Evolutionary conservation across 2,888 invertebrate genomes (phyloP).

Genomic region (Cephalotes varians): DNA sequence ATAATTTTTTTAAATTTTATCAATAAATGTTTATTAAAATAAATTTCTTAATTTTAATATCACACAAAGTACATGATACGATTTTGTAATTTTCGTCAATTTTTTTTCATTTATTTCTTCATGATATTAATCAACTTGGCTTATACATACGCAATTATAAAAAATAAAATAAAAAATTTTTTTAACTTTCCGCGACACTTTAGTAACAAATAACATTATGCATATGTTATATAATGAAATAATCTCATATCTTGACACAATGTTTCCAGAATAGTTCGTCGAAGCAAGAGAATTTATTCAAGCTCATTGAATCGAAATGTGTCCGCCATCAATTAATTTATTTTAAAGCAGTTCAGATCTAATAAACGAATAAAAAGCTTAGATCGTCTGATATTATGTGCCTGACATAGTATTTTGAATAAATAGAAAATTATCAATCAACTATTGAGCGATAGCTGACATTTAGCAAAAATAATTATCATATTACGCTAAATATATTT

Average conservation of each 20-base stretch:
- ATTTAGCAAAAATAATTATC: background rate
- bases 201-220: background rate
- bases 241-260: background rate
- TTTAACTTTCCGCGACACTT: background rate
- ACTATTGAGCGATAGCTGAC: background rate
- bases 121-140: background rate
- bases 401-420: background rate
- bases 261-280: background rate
- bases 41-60: background rate
- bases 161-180: background rate
- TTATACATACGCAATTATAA: background rate
- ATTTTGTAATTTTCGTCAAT: no score
- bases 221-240: background rate
- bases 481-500: no score
- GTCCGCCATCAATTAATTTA: conserved; percentile 55
- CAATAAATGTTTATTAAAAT: background rate
- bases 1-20: background rate
- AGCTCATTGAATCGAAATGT: conserved; percentile 58
- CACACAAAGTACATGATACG: background rate
- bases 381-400: conserved; percentile 55
- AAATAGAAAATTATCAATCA: background rate
- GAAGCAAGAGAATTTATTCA: background rate
- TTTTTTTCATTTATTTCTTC: background rate
- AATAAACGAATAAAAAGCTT: conserved; percentile 58
- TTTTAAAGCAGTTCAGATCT: conserved; percentile 62